Percentiles rank a stretch among this genome's conserved stretches.
Evolutionary conservation across 2,797 vertebrate genomes (phyloP).

Genomic region (Pitangus sulphuratus): DNA sequence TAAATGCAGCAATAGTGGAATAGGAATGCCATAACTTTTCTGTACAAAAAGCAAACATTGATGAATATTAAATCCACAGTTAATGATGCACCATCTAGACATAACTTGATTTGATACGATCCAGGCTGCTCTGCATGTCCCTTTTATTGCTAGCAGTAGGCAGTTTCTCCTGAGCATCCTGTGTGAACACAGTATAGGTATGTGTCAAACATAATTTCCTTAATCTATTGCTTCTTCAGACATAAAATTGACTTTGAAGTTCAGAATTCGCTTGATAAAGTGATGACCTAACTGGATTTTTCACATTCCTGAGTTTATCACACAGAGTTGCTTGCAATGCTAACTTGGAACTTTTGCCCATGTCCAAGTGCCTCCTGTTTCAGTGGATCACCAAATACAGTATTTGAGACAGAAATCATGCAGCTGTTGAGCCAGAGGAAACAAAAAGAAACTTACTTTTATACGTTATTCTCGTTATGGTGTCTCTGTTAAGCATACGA

Average conservation of each 20-base stretch:
- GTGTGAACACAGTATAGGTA: neutral
- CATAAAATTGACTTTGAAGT: neutral
- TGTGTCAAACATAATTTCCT: neutral
- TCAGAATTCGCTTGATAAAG: neutral
- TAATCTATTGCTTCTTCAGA: neutral
- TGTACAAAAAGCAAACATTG: neutral
- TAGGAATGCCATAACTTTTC: neutral
- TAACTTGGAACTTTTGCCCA: neutral
- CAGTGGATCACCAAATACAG: neutral
- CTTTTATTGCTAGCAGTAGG: neutral
- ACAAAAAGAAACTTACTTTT: conserved; percentile 89
- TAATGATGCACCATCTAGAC: neutral
- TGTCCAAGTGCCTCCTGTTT: neutral
- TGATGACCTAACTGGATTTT: neutral
- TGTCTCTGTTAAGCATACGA: conserved; percentile 99
- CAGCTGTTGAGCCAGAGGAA: neutral
- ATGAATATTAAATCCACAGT: neutral
- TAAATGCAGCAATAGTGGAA: neutral
- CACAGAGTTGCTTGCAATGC: neutral
- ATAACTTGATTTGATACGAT: neutral
- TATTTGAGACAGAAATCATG: neutral
- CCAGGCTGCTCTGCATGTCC: neutral
- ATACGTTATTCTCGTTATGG: conserved; percentile 99
- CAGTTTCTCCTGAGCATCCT: neutral
- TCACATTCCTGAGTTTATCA: neutral